phyloP scores from a whole-genome alignment of 2,113 vertebrate species.

The Salvelinus namaycush region DNA sequence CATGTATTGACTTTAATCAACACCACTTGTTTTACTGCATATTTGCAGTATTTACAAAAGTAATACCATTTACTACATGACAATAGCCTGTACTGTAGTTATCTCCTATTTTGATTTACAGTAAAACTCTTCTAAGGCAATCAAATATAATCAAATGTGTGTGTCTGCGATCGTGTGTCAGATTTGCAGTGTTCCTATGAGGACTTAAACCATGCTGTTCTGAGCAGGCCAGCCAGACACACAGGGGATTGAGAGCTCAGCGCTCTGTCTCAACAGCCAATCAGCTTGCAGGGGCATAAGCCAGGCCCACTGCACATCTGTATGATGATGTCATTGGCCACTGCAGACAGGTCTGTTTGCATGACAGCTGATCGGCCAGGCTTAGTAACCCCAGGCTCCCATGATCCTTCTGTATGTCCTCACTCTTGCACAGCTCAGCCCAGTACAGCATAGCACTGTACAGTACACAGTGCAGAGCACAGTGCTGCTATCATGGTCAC shows the following conservation, averaged over 20 bases:
- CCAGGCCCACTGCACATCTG: slow-evolving; percentile 63
- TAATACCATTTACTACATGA: background rate
- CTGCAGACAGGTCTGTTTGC: slow-evolving; percentile 17
- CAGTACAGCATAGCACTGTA: too few relatives aligned
- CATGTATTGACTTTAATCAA: background rate
- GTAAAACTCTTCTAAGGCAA: background rate
- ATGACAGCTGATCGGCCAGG: slow-evolving; percentile 33
- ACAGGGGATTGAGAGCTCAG: slow-evolving; percentile 36
- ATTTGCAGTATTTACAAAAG: background rate
- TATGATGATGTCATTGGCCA: slow-evolving; percentile 48
- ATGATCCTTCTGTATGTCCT: slow-evolving; percentile 18
- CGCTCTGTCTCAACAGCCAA: slow-evolving; percentile 31
- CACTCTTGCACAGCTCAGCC: background rate
- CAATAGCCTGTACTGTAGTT: background rate
- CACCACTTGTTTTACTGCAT: background rate
- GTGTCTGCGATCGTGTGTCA: slow-evolving; percentile 14
- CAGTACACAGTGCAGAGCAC: too few relatives aligned
- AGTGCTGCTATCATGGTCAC: too few relatives aligned
- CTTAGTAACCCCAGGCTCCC: slow-evolving; percentile 16
- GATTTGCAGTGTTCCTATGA: slow-evolving; percentile 18
- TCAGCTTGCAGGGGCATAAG: slow-evolving; percentile 38
- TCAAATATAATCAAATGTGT: slow-evolving; percentile 1
- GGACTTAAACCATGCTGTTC: slow-evolving; percentile 24
- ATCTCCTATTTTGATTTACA: background rate
- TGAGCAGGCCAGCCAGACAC: background rate